These are phyloP conservation scores for Sphaerodactylus townsendi DNA, from an alignment of 2,113 vertebrate species.

Conservation along the genomic window DNA sequence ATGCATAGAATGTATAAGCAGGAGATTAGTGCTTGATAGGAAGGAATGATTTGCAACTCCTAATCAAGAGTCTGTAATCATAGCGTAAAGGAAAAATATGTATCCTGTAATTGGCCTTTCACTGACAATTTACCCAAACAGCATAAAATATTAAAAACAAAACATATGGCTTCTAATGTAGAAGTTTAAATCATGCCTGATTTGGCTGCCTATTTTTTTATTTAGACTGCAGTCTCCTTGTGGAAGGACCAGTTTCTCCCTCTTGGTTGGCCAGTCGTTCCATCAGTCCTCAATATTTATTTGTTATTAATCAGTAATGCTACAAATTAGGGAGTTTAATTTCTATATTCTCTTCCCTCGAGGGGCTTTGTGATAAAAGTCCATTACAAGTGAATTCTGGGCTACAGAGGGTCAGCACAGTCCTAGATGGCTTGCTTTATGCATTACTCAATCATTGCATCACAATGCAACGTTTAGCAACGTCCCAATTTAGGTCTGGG, in stretches of 20 bases:
- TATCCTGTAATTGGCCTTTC: not conserved
- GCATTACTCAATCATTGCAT: slow-evolving; percentile 20
- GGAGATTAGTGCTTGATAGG: not conserved
- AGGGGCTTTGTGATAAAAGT: not conserved
- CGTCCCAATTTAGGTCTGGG: slow-evolving; percentile 35
- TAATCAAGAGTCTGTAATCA: not conserved
- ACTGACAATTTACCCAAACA: slow-evolving; percentile 18
- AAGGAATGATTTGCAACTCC: slow-evolving; percentile 16
- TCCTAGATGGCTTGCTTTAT: slow-evolving; percentile 31
- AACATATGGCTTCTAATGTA: not conserved
- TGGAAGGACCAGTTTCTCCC: slow-evolving; percentile 10
- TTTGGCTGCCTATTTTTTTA: not conserved
- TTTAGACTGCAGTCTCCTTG: slow-evolving; percentile 15
- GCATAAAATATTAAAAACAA: slow-evolving; percentile 1
- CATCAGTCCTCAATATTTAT: slow-evolving; percentile 9
- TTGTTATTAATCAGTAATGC: slow-evolving; percentile 3
- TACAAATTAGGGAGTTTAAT: slow-evolving; percentile 18
- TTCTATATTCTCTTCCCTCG: slow-evolving; percentile 6
- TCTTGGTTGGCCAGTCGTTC: not conserved
- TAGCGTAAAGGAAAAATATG: not conserved
- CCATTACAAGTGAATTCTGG: slow-evolving; percentile 16
- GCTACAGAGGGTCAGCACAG: not conserved
- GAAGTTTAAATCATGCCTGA: not conserved
- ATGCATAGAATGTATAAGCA: not conserved
- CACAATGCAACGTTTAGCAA: slow-evolving; percentile 43